Base-by-base conservation (phyloP, 92 coral and sea anemone genomes). In the Paramuricea clavata region DNA sequence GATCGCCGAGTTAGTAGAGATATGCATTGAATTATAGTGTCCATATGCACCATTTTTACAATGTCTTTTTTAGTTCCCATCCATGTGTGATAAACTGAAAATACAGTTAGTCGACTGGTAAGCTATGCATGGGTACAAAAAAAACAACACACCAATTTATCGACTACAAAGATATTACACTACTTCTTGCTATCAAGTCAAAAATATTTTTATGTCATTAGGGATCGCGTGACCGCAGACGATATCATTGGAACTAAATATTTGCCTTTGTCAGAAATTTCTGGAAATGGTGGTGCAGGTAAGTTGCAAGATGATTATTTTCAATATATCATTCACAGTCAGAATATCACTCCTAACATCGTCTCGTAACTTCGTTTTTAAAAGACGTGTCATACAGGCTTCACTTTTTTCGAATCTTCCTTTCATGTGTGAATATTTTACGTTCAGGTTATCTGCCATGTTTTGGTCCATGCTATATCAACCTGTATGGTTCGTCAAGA, bases 401-500 rank as follows among this genome's bases (percentile, higher is more conserved):
- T 26, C 19, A 43, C 30, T 74, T 21, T 9, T 41, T 17, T 26
- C 23, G 59, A 87, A 26, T 41, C 64, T 11, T 5, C 0, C 8
- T 54, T n/a, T n/a, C n/a, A n/a, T 54, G 62, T 54, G 27, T 54
- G 23, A 54, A 54, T 54, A 5, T 16, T 50, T 50, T 50, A 42
- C 54, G 33, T 71, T 26, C 78, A 95, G 98, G 98, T 23, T 95
- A 82, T 82, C 87, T 95, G 12, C 98, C 98, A 19, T 76, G 89
- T 6, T 94, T 92, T 89, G 98, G 98, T 64, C 98, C 98, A 10
- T 91, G 95, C 49, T 95, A 90, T 64, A 59, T 95, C 25, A 95
- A 95, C 78, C 69, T 95, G 79, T 95, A 95, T 32, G 98, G 98
- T 25, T 95, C 98, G 25, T 92, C 98, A 22, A 89, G 98, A 89